Evolutionary conservation across 1,140 invertebrate species (phyloP), one percentile per base, ranked within the genome.

Genomic region (Scaptomyza graminum): DNA sequence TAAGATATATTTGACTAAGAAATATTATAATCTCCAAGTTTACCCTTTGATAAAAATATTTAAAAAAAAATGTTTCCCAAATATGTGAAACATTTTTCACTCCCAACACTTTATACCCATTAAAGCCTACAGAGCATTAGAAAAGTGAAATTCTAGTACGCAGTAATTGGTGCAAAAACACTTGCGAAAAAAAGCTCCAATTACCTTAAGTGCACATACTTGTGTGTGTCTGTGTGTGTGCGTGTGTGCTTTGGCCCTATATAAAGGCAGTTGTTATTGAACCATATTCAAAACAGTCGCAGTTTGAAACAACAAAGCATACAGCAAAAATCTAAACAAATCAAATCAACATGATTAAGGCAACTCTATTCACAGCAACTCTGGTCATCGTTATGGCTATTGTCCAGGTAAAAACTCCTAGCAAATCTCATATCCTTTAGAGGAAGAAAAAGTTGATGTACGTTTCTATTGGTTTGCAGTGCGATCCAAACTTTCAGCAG

Each of bases 141-240:
- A 69, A 80, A 68, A 56, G 64, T 50, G 44, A 69, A 69, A 76
- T 61, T 79, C 52, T 63, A 76, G 76, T 75, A 63, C 47, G 52
- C 22, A 52, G 69, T 77, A 87, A 82, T 75, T 87, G 74, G 67
- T 41, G 51, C 60, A 82, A 44, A 39, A 16, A 41, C n/a, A 59
- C 37, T 49, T 64, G 72, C 76, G 7, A 84, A 85, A 87, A 84
- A 85, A 87, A 82, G 82, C 47, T 73, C 55, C 67, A 87, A 88
- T 87, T 87, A 79, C 75, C 67, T 67, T 76, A 87, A 87, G 88
- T 73, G 61, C 69, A 73, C 18, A 46, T 11, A 52, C 39, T 59
- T 60, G 57, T 72, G 60, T 49, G 39, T 34, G 1, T 1, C 18
- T 3, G n/a, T 34, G 8, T 49, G 39, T 34, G 1, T 1, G 1